These are phyloP conservation scores for Sylvia atricapilla DNA, from an alignment of 2,113 vertebrate genomes.

Conservation along the genomic window DNA sequence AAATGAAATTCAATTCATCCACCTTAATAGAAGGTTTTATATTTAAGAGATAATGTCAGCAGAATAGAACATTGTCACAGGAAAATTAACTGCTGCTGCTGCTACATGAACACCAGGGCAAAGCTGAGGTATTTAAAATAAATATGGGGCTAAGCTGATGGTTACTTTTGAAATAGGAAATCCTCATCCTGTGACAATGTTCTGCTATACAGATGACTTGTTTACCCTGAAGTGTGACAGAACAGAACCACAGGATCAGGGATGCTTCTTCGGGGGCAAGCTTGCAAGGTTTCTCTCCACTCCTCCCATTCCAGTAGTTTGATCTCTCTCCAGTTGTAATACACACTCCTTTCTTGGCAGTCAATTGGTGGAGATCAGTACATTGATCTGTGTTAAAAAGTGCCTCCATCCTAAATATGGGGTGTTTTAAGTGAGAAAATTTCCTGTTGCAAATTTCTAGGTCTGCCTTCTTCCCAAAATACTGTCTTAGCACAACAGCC, in stretches of 20 bases:
- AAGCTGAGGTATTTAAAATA: constrained; percentile 31
- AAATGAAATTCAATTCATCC: constrained; percentile 66
- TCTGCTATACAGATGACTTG: background rate
- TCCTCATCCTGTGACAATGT: background rate
- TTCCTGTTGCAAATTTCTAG: background rate
- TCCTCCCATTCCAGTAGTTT: background rate
- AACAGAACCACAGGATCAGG: background rate
- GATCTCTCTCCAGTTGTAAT: background rate
- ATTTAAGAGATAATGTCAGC: constrained; percentile 60
- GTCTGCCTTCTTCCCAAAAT: background rate
- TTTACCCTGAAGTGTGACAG: background rate
- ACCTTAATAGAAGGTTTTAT: constrained; percentile 61
- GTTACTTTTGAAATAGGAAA: constrained; percentile 37
- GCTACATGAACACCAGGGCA: constrained; percentile 10
- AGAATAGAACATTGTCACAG: constrained; percentile 48
- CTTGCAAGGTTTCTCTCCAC: background rate
- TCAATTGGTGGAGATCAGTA: background rate
- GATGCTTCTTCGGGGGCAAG: background rate
- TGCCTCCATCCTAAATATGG: background rate
- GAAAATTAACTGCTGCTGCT: constrained; percentile 55
- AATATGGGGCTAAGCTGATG: background rate
- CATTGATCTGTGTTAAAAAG: background rate
- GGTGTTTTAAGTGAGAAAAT: background rate
- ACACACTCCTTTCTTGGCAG: background rate
- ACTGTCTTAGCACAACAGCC: background rate